Evolutionary conservation across 2,888 invertebrate genomes (phyloP), one percentile per base, ranked within the genome.

Genomic region (Galeopsomyia nigrocyanea): DNA sequence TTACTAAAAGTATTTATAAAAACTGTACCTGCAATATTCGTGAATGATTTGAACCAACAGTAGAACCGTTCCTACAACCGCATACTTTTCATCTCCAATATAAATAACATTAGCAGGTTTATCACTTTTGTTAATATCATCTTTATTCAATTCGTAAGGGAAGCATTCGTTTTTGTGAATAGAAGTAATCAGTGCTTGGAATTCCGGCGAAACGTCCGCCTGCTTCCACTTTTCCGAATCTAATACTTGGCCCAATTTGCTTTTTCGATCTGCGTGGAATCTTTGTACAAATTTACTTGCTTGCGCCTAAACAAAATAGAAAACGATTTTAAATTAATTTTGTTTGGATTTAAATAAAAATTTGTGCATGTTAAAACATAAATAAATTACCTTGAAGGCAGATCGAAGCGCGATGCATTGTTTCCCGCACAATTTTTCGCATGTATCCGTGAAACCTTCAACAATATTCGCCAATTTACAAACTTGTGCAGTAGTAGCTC

Each of bases 201-300:
- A 94, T 83, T 96, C 95, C 77, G 90, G 89, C 0, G 97, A 95
- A 64, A 98, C 95, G 81, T 97, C 96, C 5, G 96, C 95, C 79
- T 94, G 92, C 82, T 95, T 96, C 99, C 99, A 99, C 74, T 95
- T 89, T 87, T 99, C 99, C 76, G 92, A 92, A 84, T 98, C 98
- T 57, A 99, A 88, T 50, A 97, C 90, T 75, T 94, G 87, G 55
- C 93, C 93, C 67, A 99, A 88, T 86, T 97, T 96, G 65, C 91
- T 91, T 86, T 95, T 95, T 58, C 95, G 90, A 82, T 97, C 96
- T 53, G 92, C 90, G 87, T 99, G 98, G 86, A 99, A 96, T 81
- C 93, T 92, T 82, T 94, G 94, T 65, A 97, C 94, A 87, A 96
- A 98, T 82, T 94, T 94, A 83, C 93, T 94, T 0, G 96, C 95